These are phyloP conservation scores for Andrena dorsata DNA, from an alignment of 2,888 invertebrate genomes.

Conservation along the genomic window DNA sequence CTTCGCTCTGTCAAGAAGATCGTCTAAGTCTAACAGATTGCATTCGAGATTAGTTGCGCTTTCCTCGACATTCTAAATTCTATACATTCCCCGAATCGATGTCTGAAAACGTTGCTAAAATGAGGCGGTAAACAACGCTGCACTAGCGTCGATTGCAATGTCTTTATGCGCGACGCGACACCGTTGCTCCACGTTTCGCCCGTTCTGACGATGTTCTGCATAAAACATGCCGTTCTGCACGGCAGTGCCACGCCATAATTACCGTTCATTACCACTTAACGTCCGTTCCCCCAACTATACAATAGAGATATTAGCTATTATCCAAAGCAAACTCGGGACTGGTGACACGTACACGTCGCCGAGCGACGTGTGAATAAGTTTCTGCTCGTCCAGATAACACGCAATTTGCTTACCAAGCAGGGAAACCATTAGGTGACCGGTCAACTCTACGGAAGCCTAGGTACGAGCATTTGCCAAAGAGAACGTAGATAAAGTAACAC, in stretches of 20 bases:
- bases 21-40: neutral
- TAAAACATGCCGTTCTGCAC: neutral
- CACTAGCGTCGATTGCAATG: neutral
- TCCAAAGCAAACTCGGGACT: neutral
- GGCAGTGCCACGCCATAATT: neutral
- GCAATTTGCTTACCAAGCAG: constrained; percentile 47
- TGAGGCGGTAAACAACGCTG: neutral
- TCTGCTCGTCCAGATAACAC: constrained; percentile 33
- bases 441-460: neutral
- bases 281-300: neutral
- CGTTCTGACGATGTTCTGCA: neutral
- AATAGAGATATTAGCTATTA: neutral
- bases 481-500: neutral
- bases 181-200: neutral
- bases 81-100: neutral
- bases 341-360: constrained; percentile 1
- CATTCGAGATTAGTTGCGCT: neutral
- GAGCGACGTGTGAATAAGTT: constrained; percentile 15
- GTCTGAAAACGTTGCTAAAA: neutral
- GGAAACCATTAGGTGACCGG: neutral
- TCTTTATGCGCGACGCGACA: constrained; percentile 7
- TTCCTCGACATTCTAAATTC: neutral
- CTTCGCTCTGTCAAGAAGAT: neutral
- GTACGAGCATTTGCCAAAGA: neutral
- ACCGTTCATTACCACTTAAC: constrained; percentile 8